Evolutionary conservation across 2,797 vertebrate genomes (phyloP).

Genomic region (Tokudaia muenninki): DNA sequence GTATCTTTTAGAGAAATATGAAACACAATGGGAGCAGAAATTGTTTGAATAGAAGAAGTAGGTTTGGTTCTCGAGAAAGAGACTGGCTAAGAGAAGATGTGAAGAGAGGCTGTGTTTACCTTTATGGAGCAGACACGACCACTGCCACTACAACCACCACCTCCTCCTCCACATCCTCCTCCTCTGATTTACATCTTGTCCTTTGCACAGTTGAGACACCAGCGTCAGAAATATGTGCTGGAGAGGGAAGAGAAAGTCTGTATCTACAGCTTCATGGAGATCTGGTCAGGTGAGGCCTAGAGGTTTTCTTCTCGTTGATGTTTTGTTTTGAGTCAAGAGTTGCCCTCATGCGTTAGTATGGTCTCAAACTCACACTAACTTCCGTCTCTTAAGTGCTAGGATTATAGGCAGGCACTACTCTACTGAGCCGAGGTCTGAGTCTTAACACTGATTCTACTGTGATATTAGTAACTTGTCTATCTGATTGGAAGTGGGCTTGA

Average conservation of each 20-base stretch:
- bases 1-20: conserved; percentile 93
- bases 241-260: conserved; percentile 91
- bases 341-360: not conserved
- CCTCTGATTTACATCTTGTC: conserved; percentile 92
- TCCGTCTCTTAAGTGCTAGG: not conserved
- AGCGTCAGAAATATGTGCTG: conserved; percentile 93
- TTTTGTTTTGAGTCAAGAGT: not conserved
- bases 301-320: not conserved
- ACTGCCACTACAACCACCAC: conserved; percentile 82
- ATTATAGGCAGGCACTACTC: not conserved
- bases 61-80: conserved; percentile 95
- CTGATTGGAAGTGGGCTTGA: conserved; percentile 47
- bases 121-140: conserved; percentile 88
- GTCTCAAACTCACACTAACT: not conserved
- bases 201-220: conserved; percentile 95
- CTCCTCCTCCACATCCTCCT: conserved; percentile 80
- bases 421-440: conserved; percentile 80
- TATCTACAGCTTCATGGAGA: conserved; percentile 97
- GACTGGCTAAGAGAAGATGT: conserved; percentile 95
- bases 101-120: conserved; percentile 94
- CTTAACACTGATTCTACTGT: not conserved
- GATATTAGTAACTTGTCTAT: not conserved
- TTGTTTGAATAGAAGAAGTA: conserved; percentile 92
- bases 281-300: conserved; percentile 92
- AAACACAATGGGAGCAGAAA: conserved; percentile 94